These are phyloP conservation scores for Pogonocherus hispidulus DNA, from an alignment of 2,888 invertebrate species.

Conservation along the genomic window DNA sequence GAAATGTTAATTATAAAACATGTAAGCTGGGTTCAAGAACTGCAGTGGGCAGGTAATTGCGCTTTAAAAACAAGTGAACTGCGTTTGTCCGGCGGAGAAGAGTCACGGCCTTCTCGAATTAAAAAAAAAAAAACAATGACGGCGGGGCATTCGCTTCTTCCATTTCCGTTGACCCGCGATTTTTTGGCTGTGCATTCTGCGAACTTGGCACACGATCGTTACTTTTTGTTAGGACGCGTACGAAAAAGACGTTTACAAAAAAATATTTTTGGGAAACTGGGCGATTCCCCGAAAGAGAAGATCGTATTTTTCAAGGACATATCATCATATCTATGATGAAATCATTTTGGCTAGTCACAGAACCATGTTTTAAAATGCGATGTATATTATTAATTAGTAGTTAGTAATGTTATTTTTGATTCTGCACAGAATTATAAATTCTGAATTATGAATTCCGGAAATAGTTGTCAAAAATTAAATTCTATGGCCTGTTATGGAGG, in stretches of 20 bases:
- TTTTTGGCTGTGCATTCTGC: not conserved
- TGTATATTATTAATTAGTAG: too few species aligned
- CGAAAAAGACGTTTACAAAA: not conserved
- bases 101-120: not conserved
- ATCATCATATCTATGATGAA: not conserved
- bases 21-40: too few species aligned
- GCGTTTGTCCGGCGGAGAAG: not conserved
- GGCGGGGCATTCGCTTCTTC: not conserved
- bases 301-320: too few species aligned
- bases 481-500: too few species aligned
- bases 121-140: not conserved
- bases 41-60: not conserved
- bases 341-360: too few species aligned
- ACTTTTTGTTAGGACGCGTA: not conserved
- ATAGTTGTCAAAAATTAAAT: too few species aligned
- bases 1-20: too few species aligned
- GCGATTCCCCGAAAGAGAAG: not conserved
- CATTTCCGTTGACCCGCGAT: conserved; percentile 2
- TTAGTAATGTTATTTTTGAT: too few species aligned
- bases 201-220: not conserved
- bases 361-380: too few species aligned
- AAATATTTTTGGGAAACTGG: not conserved
- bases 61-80: not conserved
- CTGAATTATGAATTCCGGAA: too few species aligned
- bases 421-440: too few species aligned